A percentile compares a stretch with the other conserved stretches of the same genome.
phyloP scores from a whole-genome alignment of 2,797 vertebrate genomes.

The Malurus splendens region DNA sequence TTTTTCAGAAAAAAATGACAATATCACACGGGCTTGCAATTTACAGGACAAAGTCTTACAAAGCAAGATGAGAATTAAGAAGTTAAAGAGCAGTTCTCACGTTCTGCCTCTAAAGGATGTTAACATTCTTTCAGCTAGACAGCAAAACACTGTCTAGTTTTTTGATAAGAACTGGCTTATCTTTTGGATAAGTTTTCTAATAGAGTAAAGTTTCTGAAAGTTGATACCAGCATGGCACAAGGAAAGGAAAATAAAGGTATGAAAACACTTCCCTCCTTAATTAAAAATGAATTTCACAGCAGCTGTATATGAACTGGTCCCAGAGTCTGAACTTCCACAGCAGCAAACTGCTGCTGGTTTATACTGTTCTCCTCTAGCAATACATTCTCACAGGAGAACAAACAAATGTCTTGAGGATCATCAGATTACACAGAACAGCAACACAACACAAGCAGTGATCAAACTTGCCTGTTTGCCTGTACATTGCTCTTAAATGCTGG shows the following conservation, averaged over 20 bases:
- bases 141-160: too few species aligned
- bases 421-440: background rate
- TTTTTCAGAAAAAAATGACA: background rate
- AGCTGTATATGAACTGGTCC: background rate
- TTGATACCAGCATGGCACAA: background rate
- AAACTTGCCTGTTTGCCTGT: background rate
- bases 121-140: background rate
- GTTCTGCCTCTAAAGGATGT: background rate
- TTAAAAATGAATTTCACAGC: background rate
- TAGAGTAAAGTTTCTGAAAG: background rate
- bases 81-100: background rate
- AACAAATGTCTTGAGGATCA: background rate
- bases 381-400: background rate
- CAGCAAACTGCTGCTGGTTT: background rate
- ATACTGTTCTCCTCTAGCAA: background rate
- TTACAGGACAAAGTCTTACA: background rate
- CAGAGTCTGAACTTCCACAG: background rate
- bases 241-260: background rate
- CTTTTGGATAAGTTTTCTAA: background rate
- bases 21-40: background rate
- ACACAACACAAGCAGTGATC: background rate
- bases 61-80: background rate
- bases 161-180: background rate
- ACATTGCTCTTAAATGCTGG: background rate
- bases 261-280: background rate